phyloP scores from a whole-genome alignment of 2,888 invertebrate genomes.

The Drosophila macrospina region DNA sequence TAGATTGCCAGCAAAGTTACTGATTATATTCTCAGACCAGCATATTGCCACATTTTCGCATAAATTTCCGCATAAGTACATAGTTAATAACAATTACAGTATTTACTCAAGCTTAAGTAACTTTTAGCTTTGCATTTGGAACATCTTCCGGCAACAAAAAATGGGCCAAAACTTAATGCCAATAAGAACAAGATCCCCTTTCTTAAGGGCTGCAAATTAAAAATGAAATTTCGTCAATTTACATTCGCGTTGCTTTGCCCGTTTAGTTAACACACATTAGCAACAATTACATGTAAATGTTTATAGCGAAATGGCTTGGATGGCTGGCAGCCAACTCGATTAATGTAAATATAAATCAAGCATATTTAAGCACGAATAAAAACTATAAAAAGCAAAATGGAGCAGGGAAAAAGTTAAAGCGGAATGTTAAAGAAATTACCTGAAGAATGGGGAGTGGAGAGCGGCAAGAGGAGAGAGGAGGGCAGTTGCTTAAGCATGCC shows the following conservation, averaged over 20 bases:
- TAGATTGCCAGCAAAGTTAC: no score
- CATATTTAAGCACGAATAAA: conserved; percentile 10
- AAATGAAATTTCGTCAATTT: background rate
- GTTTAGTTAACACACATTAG: conserved; percentile 9
- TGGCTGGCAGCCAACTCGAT: conserved; percentile 1
- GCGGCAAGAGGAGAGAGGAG: background rate
- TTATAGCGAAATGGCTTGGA: background rate
- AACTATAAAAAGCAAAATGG: conserved; percentile 2
- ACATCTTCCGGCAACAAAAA: background rate
- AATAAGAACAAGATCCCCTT: background rate
- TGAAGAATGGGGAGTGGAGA: background rate
- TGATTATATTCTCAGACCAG: no score
- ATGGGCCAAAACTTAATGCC: background rate
- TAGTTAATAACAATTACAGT: no score
- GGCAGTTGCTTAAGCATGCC: conserved; percentile 19
- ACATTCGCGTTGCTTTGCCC: background rate
- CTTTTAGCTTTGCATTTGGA: no score
- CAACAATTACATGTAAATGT: conserved; percentile 6
- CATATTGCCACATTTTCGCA: no score
- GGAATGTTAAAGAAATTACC: conserved; percentile 3
- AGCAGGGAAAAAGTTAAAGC: background rate
- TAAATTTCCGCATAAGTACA: no score
- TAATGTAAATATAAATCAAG: conserved; percentile 13
- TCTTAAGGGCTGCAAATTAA: background rate
- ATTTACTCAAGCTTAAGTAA: no score